These are phyloP conservation scores for Brienomyrus longianalis DNA, from an alignment of 2,113 vertebrate species.

Conservation along the genomic window DNA sequence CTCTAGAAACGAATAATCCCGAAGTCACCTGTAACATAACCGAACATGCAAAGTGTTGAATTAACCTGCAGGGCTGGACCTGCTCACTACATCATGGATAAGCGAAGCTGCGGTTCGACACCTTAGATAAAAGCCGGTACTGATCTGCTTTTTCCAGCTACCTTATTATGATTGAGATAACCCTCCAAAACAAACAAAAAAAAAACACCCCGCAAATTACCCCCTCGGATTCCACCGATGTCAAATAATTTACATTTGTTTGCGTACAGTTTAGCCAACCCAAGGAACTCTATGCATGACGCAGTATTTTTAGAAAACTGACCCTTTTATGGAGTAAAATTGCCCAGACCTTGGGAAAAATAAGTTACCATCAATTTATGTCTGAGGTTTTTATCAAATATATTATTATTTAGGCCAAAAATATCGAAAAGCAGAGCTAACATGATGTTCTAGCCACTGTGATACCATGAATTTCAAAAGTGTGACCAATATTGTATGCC, in stretches of 20 bases:
- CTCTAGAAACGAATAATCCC: background rate
- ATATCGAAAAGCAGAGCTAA: slow-evolving; percentile 13
- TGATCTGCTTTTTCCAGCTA: slow-evolving; percentile 35
- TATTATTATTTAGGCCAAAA: slow-evolving; percentile 41
- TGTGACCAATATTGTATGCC: background rate
- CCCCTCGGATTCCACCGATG: slow-evolving; percentile 40
- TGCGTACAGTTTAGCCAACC: slow-evolving; percentile 49
- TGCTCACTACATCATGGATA: background rate
- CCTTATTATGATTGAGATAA: slow-evolving; percentile 49
- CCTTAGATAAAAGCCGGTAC: background rate
- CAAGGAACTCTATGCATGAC: slow-evolving; percentile 40
- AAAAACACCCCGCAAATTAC: slow-evolving; percentile 46
- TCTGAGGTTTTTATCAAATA: slow-evolving; percentile 45
- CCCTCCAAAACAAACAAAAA: slow-evolving; percentile 19
- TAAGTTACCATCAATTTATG: slow-evolving; percentile 19
- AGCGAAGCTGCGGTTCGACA: no score
- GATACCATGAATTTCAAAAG: background rate
- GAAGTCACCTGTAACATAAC: background rate
- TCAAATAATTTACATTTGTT: slow-evolving; percentile 44
- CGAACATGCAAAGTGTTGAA: background rate
- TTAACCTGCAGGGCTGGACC: background rate
- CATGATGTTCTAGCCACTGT: background rate
- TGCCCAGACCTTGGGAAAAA: slow-evolving; percentile 40
- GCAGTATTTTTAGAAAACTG: slow-evolving; percentile 50
- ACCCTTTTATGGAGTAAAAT: slow-evolving; percentile 58